A percentile compares a stretch with the other conserved stretches of the same genome.
Conservation (phyloP, 2,797 vertebrate genomes). For the Chelon labrosus region DNA sequence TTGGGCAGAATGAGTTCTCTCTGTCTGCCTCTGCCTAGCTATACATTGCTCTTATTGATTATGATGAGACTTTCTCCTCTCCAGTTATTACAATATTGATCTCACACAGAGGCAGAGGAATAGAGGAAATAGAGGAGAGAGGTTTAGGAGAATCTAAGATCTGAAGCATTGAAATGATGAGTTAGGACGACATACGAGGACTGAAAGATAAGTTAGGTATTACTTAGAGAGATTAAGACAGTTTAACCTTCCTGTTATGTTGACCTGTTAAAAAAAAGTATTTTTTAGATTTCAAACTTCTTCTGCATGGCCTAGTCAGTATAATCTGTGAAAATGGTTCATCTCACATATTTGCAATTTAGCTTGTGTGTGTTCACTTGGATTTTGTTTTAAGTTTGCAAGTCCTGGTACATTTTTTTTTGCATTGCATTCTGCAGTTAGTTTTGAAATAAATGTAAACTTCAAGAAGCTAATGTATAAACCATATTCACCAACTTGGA, state of each 20-base stretch:
- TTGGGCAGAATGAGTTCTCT: constrained; percentile 79
- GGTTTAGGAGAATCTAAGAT: constrained; percentile 41
- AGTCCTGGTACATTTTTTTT: neutral
- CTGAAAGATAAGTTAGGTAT: constrained; percentile 18
- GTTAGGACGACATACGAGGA: constrained; percentile 28
- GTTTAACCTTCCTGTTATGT: neutral
- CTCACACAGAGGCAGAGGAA: constrained; percentile 63
- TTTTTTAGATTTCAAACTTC: neutral
- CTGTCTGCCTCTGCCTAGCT: constrained; percentile 70
- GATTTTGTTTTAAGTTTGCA: neutral
- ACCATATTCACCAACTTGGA: too few relatives aligned
- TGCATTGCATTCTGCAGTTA: neutral
- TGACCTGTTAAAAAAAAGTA: neutral
- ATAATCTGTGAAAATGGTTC: too few relatives aligned
- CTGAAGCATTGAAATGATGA: constrained; percentile 30
- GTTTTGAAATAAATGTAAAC: too few relatives aligned
- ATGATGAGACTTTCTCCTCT: constrained; percentile 80
- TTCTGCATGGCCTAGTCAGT: too few relatives aligned
- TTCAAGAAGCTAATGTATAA: too few relatives aligned
- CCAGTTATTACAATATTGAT: constrained; percentile 85
- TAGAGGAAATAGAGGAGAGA: constrained; percentile 42
- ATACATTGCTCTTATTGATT: constrained; percentile 81
- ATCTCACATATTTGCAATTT: too few relatives aligned
- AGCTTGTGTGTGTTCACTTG: too few relatives aligned
- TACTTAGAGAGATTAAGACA: neutral